phyloP scores from a whole-genome alignment of 2,888 invertebrate genomes.

The Epistrophella euchroma region DNA sequence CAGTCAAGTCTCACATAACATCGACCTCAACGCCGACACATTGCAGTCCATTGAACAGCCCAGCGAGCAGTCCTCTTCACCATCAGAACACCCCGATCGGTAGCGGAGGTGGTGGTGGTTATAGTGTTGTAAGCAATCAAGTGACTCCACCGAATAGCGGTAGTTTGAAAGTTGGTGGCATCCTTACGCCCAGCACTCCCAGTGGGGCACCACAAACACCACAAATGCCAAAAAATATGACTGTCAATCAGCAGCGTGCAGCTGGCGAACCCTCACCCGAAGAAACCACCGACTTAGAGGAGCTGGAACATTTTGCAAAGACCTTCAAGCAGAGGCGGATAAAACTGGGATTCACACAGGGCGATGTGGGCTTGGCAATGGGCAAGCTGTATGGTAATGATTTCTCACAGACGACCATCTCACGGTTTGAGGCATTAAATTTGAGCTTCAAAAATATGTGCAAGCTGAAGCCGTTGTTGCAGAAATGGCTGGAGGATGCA shows the following conservation, averaged over 20 bases:
- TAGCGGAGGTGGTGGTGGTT: conserved; percentile 65
- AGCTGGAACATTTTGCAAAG: conserved; percentile 99
- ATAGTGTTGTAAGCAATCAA: conserved; percentile 79
- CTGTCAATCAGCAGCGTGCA: conserved; percentile 85
- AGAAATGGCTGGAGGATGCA: conserved; percentile 98
- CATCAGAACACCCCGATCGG: conserved; percentile 74
- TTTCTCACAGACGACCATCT: conserved; percentile 99
- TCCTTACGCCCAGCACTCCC: conserved; percentile 86
- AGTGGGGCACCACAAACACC: conserved; percentile 85
- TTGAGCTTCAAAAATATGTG: conserved; percentile 99
- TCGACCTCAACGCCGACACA: conserved; percentile 81
- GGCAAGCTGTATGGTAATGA: conserved; percentile 99
- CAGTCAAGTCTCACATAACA: conserved; percentile 59
- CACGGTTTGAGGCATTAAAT: conserved; percentile 98
- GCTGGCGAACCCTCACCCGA: conserved; percentile 93
- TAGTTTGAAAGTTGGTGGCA: conserved; percentile 83
- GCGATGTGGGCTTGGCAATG: conserved; percentile 99
- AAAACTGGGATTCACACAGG: conserved; percentile 99
- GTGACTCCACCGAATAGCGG: conserved; percentile 85
- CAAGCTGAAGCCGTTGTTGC: conserved; percentile 98
- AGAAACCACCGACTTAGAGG: conserved; percentile 98
- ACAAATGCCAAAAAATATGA: conserved; percentile 84
- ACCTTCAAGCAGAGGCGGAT: conserved; percentile 98
- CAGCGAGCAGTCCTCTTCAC: conserved; percentile 81
- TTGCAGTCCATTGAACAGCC: conserved; percentile 82